A percentile compares a stretch with the other conserved stretches of the same genome.
These are phyloP conservation scores for Drosophila punjabiensis DNA, from an alignment of 1,140 invertebrate species.

Conservation along the genomic window DNA sequence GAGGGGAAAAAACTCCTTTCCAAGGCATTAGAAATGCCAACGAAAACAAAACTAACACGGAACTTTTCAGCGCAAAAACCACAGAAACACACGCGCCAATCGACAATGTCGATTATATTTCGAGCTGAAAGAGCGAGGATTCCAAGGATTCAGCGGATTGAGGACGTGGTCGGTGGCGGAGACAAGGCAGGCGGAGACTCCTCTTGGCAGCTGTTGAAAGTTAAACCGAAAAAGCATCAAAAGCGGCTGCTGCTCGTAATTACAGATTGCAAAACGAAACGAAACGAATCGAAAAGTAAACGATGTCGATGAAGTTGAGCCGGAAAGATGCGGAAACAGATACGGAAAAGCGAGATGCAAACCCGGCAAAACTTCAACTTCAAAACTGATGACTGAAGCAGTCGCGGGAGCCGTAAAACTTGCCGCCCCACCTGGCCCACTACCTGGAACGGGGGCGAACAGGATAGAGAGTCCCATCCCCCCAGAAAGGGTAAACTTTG, in stretches of 20 bases:
- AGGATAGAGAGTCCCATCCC: background rate
- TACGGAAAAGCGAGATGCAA: slow-evolving; percentile 46
- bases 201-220: slow-evolving; percentile 68
- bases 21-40: slow-evolving; percentile 63
- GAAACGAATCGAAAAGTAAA: slow-evolving; percentile 74
- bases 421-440: slow-evolving; percentile 19
- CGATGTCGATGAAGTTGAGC: slow-evolving; percentile 56
- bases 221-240: slow-evolving; percentile 70
- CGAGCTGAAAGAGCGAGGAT: slow-evolving; percentile 16
- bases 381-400: slow-evolving; percentile 64
- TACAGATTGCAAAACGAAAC: slow-evolving; percentile 71
- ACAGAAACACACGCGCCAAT: slow-evolving; percentile 68
- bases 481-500: slow-evolving; percentile 61
- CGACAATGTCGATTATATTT: slow-evolving; percentile 70
- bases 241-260: slow-evolving; percentile 67
- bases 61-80: slow-evolving; percentile 65
- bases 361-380: slow-evolving; percentile 61
- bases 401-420: slow-evolving; percentile 43
- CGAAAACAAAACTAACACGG: slow-evolving; percentile 67
- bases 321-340: slow-evolving; percentile 43
- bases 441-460: background rate
- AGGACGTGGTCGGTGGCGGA: background rate
- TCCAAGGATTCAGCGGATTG: background rate
- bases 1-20: slow-evolving; percentile 40
- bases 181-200: background rate